Conservation (phyloP, 2,888 invertebrate species). For the Lycocerus yunnanus region DNA sequence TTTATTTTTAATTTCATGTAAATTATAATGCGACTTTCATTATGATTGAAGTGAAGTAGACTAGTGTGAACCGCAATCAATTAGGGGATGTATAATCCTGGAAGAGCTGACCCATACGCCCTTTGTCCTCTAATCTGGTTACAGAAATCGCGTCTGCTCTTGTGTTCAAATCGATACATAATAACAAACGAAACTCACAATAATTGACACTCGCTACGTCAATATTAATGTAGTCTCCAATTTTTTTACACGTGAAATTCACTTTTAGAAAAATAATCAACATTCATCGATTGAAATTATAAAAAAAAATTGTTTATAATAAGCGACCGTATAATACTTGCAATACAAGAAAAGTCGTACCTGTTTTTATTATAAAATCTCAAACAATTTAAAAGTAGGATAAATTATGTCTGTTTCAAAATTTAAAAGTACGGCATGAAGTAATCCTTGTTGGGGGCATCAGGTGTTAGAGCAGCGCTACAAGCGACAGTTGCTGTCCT, state of each 20-base stretch:
- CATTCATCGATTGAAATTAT: not conserved
- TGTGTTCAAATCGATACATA: conserved; percentile 29
- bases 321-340: not conserved
- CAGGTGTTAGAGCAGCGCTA: conserved; percentile 38
- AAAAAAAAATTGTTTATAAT: not conserved
- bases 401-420: conserved; percentile 34
- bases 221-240: not conserved
- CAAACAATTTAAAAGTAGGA: conserved; percentile 32
- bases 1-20: not conserved
- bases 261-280: not conserved
- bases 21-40: conserved; percentile 37
- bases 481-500: conserved; percentile 42
- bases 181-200: conserved; percentile 15
- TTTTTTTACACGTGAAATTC: not conserved
- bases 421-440: conserved; percentile 34
- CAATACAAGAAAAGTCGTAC: not conserved
- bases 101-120: conserved; percentile 37
- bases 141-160: conserved; percentile 47
- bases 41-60: conserved; percentile 40
- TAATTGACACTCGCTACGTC: conserved; percentile 7
- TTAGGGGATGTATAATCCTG: conserved; percentile 37
- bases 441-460: conserved; percentile 36
- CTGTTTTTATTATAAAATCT: not conserved
- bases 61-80: conserved; percentile 43
- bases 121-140: conserved; percentile 52